Base-by-base conservation (phyloP, 2,888 invertebrate species). In the Pinctada fucata region DNA sequence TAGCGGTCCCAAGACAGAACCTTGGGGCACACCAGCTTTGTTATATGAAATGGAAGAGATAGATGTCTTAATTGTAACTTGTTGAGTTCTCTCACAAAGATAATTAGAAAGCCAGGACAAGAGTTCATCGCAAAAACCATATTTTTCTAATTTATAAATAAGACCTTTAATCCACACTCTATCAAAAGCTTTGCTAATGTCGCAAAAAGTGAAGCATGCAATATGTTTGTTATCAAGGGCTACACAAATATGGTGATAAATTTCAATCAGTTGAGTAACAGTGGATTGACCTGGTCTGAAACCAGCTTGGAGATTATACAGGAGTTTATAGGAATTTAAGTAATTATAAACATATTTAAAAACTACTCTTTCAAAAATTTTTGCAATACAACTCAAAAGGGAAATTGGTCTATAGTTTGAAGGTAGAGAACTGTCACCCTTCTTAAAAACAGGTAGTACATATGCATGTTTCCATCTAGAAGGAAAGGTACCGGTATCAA, bases 181-280 rank as follows among this genome's bases (percentile, higher is more conserved):
- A 71, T 82, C 83, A 72, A 82, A 82, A 2, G 82, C 80, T 74
- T 80, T 82, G 8, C 78, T 76, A 48, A 79, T 73, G 69, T 80
- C 77, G 80, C 76, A 80, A 65, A 80, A 83, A 50, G 82, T 75
- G 13, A 80, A 66, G 75, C 81, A 77, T 31, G 76, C 63, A 45
- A 47, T 16, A 49, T 71, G 31, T 47, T 72, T 71, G 13, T 76
- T 70, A 52, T 76, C 80, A 58, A 80, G 67, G 3, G 79, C 51
- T 65, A 67, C 45, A 64, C 72, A 72, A 8, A 80, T 79, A 31
- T 77, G 73, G 45, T 83, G 58, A 72, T 81, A 80, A 2, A 79
- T 75, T 45, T 83, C 79, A 8, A 78, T n/a, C 10, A 80, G 16
- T 75, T 82, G 78, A 51, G 73, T 69, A 5, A 79, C 76, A 48